These are phyloP conservation scores for Ictidomys tridecemlineatus DNA, from an alignment of 2,113 vertebrate species.

Conservation along the genomic window DNA sequence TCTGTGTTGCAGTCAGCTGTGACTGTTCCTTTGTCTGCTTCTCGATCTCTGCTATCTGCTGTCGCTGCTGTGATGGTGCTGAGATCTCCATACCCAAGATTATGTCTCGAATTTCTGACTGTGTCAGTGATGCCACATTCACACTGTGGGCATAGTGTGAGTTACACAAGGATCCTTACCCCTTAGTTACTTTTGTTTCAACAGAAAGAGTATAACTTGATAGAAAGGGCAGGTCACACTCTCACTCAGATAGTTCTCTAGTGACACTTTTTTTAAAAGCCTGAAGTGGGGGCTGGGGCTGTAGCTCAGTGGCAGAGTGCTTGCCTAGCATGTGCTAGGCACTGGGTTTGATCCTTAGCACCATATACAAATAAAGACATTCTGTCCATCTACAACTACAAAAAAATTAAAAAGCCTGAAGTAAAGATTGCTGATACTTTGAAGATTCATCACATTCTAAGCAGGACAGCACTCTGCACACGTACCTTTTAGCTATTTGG, in stretches of 20 bases:
- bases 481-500: background rate
- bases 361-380: no score
- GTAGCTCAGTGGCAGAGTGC: no score
- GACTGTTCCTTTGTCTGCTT: conserved; percentile 99
- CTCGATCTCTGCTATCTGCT: conserved; percentile 99
- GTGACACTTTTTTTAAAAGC: background rate
- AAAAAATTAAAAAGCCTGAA: no score
- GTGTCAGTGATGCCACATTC: conserved; percentile 98
- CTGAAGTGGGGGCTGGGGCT: background rate
- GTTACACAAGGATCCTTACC: background rate
- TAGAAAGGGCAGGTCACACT: background rate
- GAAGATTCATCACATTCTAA: background rate
- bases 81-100: conserved; percentile 99
- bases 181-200: background rate
- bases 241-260: background rate
- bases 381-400: no score
- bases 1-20: conserved; percentile 98
- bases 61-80: conserved; percentile 98
- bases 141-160: conserved; percentile 88
- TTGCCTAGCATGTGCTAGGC: no score
- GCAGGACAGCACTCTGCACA: background rate
- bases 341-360: no score
- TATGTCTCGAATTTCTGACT: conserved; percentile 99
- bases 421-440: background rate
- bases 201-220: background rate